Evolutionary conservation across 2,113 vertebrate species (phyloP).

Genomic region (Heteronetta atricapilla): DNA sequence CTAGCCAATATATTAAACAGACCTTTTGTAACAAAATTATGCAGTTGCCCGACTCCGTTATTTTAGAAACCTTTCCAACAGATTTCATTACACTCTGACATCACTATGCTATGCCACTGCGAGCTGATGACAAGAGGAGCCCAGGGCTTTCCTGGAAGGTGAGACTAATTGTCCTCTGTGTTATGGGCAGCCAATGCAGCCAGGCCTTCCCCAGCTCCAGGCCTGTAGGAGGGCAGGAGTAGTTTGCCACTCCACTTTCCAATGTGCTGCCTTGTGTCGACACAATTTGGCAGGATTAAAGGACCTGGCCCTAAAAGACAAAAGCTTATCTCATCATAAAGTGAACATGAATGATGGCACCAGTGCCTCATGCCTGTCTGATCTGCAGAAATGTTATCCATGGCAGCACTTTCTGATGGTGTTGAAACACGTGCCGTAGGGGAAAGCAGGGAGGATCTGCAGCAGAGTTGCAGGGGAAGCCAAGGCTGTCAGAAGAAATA

Average conservation of each 20-base stretch:
- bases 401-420: background rate
- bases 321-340: background rate
- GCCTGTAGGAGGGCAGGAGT: background rate
- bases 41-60: background rate
- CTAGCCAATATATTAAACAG: background rate
- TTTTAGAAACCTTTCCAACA: background rate
- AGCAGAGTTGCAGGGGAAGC: background rate
- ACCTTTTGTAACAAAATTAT: background rate
- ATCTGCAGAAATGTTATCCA: background rate
- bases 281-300: background rate
- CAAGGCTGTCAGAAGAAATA: background rate
- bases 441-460: background rate
- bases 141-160: background rate
- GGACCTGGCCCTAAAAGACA: background rate
- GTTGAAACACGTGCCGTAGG: background rate
- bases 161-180: background rate
- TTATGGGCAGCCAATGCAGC: background rate
- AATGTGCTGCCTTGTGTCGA: fast-evolving
- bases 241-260: background rate
- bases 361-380: fast-evolving
- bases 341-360: background rate
- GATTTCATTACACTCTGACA: background rate
- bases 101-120: background rate
- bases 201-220: background rate
- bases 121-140: background rate